Percentiles rank a stretch among this genome's conserved stretches.
Evolutionary conservation across 2,888 invertebrate species (phyloP).

Genomic region (Metallyticus violacea): DNA sequence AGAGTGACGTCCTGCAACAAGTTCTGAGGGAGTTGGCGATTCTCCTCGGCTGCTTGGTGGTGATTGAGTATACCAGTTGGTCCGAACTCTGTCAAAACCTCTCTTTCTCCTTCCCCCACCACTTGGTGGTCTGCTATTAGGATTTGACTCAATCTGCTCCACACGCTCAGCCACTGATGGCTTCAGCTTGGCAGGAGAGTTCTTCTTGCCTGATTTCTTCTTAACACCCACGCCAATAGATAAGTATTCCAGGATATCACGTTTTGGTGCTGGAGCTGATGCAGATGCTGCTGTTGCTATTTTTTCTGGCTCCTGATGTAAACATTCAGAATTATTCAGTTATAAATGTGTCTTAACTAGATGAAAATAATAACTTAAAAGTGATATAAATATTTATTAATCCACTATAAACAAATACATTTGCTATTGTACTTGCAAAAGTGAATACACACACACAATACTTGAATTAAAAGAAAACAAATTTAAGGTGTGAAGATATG

Average conservation of each 20-base stretch:
- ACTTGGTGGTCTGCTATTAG: conserved; percentile 45
- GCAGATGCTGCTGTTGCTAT: background rate
- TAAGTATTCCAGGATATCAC: conserved; percentile 73
- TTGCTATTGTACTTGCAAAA: too few relatives aligned
- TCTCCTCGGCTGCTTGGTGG: background rate
- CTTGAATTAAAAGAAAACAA: too few relatives aligned
- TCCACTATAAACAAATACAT: too few relatives aligned
- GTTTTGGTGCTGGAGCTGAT: conserved; percentile 48
- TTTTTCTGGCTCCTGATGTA: background rate
- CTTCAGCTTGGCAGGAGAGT: conserved; percentile 47
- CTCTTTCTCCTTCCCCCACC: conserved; percentile 59
- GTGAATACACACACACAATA: too few relatives aligned
- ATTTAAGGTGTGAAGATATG: too few relatives aligned
- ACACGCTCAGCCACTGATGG: conserved; percentile 45
- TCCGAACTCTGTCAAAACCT: background rate
- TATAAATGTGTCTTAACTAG: background rate
- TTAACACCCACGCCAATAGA: conserved; percentile 63
- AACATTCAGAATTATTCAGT: background rate
- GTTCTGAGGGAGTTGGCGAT: background rate
- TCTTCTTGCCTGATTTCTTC: conserved; percentile 66
- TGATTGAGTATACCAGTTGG: background rate
- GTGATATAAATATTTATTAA: too few relatives aligned
- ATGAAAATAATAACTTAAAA: too few relatives aligned
- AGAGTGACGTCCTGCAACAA: background rate
- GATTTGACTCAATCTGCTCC: conserved; percentile 62